These are phyloP conservation scores for Apotomis betuletana DNA, from an alignment of 2,888 invertebrate species.

Conservation along the genomic window DNA sequence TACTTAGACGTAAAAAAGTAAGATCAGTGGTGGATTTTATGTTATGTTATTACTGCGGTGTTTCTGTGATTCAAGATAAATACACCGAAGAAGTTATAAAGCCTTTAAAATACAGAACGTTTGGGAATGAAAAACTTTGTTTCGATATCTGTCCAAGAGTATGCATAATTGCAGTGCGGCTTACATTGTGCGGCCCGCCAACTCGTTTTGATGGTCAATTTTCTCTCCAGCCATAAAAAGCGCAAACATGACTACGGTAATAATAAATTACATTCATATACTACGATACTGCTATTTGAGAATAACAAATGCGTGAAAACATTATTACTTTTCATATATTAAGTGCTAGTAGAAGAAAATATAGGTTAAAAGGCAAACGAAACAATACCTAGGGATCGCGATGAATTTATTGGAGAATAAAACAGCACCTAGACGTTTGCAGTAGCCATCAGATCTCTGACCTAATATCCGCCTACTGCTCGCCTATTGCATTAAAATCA, in stretches of 20 bases:
- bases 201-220: conserved; percentile 65
- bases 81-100: conserved; percentile 20
- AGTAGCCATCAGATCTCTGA: conserved; percentile 46
- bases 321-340: conserved; percentile 64
- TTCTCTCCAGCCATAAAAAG: conserved; percentile 67
- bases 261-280: conserved; percentile 72
- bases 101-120: conserved; percentile 22
- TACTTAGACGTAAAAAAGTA: conserved; percentile 57
- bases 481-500: conserved; percentile 46
- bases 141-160: conserved; percentile 33
- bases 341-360: conserved; percentile 56
- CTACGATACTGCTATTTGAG: conserved; percentile 64
- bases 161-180: conserved; percentile 54
- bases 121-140: conserved; percentile 23
- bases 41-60: conserved; percentile 36
- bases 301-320: conserved; percentile 61
- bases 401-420: conserved; percentile 62
- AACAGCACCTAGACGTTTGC: conserved; percentile 50
- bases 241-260: conserved; percentile 68
- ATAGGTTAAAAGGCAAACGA: conserved; percentile 47
- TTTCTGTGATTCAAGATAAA: conserved; percentile 6
- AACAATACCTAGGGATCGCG: conserved; percentile 61
- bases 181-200: conserved; percentile 61
- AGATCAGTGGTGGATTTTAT: conserved; percentile 46
- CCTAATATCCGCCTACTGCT: conserved; percentile 45